Evolutionary conservation across 2,888 invertebrate species (phyloP).

Genomic region (Aleiodes leptofemur): DNA sequence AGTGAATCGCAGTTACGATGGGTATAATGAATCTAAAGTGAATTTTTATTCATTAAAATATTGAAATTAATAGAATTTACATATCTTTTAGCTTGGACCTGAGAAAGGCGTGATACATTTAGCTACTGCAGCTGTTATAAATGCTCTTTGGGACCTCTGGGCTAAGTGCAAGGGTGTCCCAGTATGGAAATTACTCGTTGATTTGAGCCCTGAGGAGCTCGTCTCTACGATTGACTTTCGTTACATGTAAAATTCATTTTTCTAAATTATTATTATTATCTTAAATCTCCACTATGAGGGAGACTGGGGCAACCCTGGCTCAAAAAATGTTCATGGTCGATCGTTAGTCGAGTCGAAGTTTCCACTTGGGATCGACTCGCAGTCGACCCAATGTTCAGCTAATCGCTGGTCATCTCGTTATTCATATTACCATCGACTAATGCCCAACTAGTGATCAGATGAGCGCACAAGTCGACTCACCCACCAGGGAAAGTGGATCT

Average conservation of each 20-base stretch:
- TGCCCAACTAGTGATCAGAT: too few relatives aligned
- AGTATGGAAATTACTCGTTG: conserved; percentile 89
- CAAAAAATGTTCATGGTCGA: too few relatives aligned
- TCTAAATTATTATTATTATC: too few relatives aligned
- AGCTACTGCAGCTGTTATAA: conserved; percentile 91
- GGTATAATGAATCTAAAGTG: conserved; percentile 77
- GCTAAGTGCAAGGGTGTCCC: conserved; percentile 89
- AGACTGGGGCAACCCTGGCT: too few relatives aligned
- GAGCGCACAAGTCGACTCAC: too few relatives aligned
- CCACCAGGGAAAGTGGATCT: too few relatives aligned
- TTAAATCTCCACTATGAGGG: too few relatives aligned
- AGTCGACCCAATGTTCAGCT: too few relatives aligned
- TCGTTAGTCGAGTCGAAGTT: too few relatives aligned
- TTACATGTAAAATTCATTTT: conserved; percentile 76
- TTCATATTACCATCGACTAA: too few relatives aligned
- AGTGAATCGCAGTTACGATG: conserved; percentile 94
- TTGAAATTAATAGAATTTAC: conserved; percentile 13
- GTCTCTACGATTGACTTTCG: conserved; percentile 93
- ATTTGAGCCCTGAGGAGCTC: conserved; percentile 89
- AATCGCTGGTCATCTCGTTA: too few relatives aligned
- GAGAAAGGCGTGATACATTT: conserved; percentile 94
- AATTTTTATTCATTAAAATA: neutral
- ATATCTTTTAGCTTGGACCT: conserved; percentile 84
- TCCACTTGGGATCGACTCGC: too few relatives aligned
- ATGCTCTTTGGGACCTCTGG: conserved; percentile 95